Conservation (phyloP, 2,888 invertebrate species). For the Thecophora atra region DNA sequence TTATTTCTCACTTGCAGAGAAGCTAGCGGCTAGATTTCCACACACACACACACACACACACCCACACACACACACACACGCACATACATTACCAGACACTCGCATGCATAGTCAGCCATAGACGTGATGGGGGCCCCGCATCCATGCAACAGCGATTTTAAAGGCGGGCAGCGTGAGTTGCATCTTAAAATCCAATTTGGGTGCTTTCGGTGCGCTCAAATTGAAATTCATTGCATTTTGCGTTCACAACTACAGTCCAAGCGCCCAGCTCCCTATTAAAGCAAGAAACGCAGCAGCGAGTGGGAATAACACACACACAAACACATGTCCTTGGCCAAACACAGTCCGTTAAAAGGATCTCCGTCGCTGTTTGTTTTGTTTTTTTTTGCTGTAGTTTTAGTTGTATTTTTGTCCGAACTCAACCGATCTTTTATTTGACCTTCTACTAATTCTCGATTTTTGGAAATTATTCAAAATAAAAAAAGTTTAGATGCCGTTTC, state of each 20-base stretch:
- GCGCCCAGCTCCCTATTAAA: not conserved
- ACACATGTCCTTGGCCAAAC: no score
- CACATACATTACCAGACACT: not conserved
- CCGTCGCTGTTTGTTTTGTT: not conserved
- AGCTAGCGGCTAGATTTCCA: not conserved
- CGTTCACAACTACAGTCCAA: constrained; percentile 3
- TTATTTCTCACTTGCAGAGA: not conserved
- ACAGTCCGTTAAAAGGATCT: not conserved
- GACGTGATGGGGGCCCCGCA: not conserved
- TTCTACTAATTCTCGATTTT: no score
- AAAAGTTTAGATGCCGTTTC: no score
- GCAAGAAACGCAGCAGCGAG: not conserved
- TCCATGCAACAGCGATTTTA: not conserved
- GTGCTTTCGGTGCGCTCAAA: constrained; percentile 25
- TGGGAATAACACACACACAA: not conserved
- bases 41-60: not conserved
- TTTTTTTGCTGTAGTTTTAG: no score
- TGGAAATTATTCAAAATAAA: no score
- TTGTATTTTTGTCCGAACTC: no score
- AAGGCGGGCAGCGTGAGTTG: not conserved
- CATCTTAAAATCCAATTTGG: constrained; percentile 35
- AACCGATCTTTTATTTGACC: no score
- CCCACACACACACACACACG: not conserved
- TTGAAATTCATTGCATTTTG: constrained; percentile 35
- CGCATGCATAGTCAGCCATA: not conserved